Evolutionary conservation across 2,888 invertebrate species (phyloP).

Genomic region (Dicranocentrus wangi): DNA sequence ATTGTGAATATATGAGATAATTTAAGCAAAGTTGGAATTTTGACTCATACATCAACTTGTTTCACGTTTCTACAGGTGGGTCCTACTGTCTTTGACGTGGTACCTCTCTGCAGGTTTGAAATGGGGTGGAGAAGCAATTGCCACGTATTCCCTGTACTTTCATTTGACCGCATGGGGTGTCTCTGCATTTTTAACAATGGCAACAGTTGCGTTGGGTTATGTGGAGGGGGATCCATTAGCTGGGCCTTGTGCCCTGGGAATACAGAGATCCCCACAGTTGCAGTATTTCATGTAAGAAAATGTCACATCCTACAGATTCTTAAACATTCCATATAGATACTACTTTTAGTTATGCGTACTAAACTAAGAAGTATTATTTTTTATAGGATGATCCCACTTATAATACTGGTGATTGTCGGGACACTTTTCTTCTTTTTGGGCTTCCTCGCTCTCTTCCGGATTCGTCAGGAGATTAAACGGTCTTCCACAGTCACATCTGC

Average conservation of each 20-base stretch:
- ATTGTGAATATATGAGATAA: too few species aligned
- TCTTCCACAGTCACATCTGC: conserved; percentile 68
- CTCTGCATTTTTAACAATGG: conserved; percentile 95
- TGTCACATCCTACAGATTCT: too few species aligned
- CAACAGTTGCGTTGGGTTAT: conserved; percentile 94
- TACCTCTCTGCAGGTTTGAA: conserved; percentile 96
- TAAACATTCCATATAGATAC: too few species aligned
- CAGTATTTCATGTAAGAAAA: conserved; percentile 71
- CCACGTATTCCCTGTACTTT: conserved; percentile 96
- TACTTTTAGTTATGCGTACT: too few species aligned
- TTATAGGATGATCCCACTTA: conserved; percentile 91
- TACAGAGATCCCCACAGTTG: conserved; percentile 68
- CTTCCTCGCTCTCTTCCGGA: conserved; percentile 95
- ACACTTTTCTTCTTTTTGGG: conserved; percentile 94
- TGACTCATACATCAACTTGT: too few species aligned
- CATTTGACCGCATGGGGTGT: conserved; percentile 99
- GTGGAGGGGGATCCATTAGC: conserved; percentile 83
- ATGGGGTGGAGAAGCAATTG: conserved; percentile 99
- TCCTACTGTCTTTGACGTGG: conserved; percentile 95
- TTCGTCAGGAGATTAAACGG: conserved; percentile 78
- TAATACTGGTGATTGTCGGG: conserved; percentile 92
- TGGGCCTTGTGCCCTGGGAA: conserved; percentile 69
- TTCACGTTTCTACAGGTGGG: conserved; percentile 93
- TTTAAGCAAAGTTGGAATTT: too few species aligned
- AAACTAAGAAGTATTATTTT: conserved; percentile 10